phyloP scores from a whole-genome alignment of 2,888 invertebrate species.

The Pyralis farinalis region DNA sequence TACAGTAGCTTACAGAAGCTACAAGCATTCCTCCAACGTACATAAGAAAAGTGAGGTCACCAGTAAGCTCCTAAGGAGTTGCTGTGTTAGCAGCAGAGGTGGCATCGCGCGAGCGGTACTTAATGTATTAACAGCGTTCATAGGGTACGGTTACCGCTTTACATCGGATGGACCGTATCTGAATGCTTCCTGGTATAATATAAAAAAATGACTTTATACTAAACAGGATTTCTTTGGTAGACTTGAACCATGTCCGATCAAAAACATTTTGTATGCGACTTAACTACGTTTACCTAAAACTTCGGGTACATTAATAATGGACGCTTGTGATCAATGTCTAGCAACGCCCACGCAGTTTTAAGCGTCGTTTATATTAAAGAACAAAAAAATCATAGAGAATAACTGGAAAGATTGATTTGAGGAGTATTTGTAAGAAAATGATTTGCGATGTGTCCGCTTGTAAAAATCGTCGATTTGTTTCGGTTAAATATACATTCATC shows the following conservation, averaged over 20 bases:
- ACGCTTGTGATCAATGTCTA: slow-evolving; percentile 45
- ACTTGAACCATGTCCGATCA: slow-evolving; percentile 31
- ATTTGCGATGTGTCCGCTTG: slow-evolving; percentile 8
- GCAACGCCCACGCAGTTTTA: slow-evolving; percentile 41
- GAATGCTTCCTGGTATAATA: no score
- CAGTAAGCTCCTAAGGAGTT: no score
- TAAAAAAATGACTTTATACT: no score
- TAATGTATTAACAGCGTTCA: no score
- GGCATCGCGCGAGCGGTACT: no score
- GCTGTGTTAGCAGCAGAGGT: no score
- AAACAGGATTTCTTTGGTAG: background rate
- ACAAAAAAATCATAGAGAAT: slow-evolving; percentile 1
- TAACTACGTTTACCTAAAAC: slow-evolving; percentile 46
- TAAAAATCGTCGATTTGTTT: background rate
- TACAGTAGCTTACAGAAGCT: no score
- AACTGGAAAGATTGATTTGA: slow-evolving; percentile 16
- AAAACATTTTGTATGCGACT: slow-evolving; percentile 39
- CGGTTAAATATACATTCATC: background rate
- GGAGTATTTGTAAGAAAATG: slow-evolving; percentile 17
- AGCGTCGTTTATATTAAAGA: slow-evolving; percentile 6
- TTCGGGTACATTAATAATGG: slow-evolving; percentile 54
- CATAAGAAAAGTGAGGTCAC: no score
- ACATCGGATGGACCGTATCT: no score
- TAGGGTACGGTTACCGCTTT: no score
- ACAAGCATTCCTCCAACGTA: no score